Base-by-base conservation (phyloP, 2,888 invertebrate genomes). In the Sphecodes monilicornis region DNA sequence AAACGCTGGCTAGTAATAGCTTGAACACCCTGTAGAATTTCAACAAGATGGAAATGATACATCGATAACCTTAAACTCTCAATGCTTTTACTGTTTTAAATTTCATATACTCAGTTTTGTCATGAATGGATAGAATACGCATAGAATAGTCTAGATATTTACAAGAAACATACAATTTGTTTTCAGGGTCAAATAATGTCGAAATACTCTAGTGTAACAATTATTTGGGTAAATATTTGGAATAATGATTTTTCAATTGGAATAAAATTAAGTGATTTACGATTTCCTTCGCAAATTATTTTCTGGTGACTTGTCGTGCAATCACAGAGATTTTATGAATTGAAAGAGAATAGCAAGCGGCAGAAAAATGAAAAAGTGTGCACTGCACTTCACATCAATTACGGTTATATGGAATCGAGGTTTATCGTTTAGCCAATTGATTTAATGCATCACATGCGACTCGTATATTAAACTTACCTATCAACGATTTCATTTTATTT, bases 401-500 rank as follows among this genome's bases (percentile, higher is more conserved):
- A 70, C 60, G 41, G 1, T 64, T 26, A 50, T 32, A 54, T 13
- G 32, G n/a, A 26, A 70, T 60, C 13, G 60, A 32, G 60, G 32
- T n/a, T 8, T 50, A 50, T 46, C 66, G 46, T 36, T 80, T 66
- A 43, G 66, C 41, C 22, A 50, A 54, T 72, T 80, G 80, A 82
- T 81, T 74, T 41, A 69, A 74, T 75, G 69, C 60, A 16, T 16
- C 60, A 22, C 11, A 54, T 13, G 50, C 29, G 13, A 60, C 29
- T 16, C n/a, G 43, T 39, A 57, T 76, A 68, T 57, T 29, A 60
- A 76, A 83, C 41, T 39, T n/a, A 29, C 39, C 57, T 73, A 83
- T 71, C 29, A 57, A 39, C 76, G 60, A 83, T 74, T 84, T 78
- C 73, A 84, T 78, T 74, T 84, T 43, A 26, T 50, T 50, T 43